phyloP scores from a whole-genome alignment of 2,888 invertebrate genomes.

The Diplolepis rosae region DNA sequence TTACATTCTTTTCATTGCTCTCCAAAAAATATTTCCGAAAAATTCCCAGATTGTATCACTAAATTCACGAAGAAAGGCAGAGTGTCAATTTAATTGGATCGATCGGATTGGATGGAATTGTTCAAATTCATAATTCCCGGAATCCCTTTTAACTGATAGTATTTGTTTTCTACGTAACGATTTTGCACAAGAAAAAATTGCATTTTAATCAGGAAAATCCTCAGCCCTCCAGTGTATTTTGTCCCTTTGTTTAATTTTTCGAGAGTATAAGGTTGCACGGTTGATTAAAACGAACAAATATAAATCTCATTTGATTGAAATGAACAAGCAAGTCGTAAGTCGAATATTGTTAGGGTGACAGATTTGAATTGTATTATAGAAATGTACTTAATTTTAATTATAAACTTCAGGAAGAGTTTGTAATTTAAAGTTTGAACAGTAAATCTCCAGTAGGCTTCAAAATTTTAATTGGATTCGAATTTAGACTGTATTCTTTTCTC shows the following conservation, averaged over 20 bases:
- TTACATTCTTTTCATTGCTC: too few relatives aligned
- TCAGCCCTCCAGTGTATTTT: background rate
- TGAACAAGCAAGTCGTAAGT: background rate
- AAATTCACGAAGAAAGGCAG: background rate
- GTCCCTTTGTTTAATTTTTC: constrained; percentile 22
- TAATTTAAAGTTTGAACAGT: background rate
- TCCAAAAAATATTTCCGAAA: background rate
- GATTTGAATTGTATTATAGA: background rate
- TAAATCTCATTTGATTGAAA: constrained; percentile 17
- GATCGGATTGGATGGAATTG: background rate
- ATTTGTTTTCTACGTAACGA: background rate
- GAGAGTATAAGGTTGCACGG: constrained; percentile 7
- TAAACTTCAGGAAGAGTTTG: background rate
- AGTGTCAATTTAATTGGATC: constrained; percentile 2
- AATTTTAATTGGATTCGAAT: background rate
- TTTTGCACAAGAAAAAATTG: background rate
- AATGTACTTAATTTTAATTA: background rate
- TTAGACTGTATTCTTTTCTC: too few relatives aligned
- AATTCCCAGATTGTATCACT: background rate
- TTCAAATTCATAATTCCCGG: background rate
- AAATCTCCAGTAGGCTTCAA: background rate
- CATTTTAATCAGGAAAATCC: constrained; percentile 26
- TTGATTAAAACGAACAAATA: constrained; percentile 17
- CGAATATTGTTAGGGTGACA: background rate
- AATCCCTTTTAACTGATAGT: background rate